phyloP scores from a whole-genome alignment of 2,888 invertebrate species.

The Acronicta leporina region DNA sequence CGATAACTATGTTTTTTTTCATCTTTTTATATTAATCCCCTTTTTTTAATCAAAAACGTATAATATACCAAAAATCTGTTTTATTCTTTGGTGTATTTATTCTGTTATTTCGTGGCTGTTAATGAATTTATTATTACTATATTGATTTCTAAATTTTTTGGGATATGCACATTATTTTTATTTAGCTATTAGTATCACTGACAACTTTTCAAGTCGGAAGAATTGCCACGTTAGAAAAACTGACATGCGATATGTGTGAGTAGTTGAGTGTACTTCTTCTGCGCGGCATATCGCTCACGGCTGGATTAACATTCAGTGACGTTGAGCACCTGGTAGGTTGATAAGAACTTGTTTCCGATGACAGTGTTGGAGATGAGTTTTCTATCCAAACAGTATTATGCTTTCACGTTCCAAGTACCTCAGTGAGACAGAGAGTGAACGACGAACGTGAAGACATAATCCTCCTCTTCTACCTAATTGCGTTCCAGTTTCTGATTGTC shows the following conservation, averaged over 20 bases:
- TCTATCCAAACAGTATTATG: constrained; percentile 7
- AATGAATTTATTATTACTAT: constrained; percentile 9
- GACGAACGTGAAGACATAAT: constrained; percentile 6
- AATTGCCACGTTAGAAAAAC: neutral
- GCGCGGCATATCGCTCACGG: neutral
- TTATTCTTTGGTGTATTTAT: constrained; percentile 22
- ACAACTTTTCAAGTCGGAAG: neutral
- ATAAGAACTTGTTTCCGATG: neutral
- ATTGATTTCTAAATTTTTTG: constrained; percentile 16
- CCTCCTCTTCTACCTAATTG: constrained; percentile 4
- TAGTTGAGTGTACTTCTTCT: neutral
- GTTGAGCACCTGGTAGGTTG: neutral
- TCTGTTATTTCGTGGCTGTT: constrained; percentile 14
- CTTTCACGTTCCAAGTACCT: neutral
- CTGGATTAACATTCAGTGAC: neutral
- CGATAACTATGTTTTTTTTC: too few species aligned
- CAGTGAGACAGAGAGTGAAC: neutral
- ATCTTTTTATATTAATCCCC: too few species aligned
- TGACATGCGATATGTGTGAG: neutral
- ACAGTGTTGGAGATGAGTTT: neutral
- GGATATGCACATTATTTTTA: constrained; percentile 14
- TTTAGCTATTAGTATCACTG: constrained; percentile 16
- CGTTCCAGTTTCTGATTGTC: neutral
- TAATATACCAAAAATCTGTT: neutral
- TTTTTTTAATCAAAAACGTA: too few species aligned